Evolutionary conservation across 1,140 invertebrate species (phyloP).

Genomic region (Drosophila willistoni): DNA sequence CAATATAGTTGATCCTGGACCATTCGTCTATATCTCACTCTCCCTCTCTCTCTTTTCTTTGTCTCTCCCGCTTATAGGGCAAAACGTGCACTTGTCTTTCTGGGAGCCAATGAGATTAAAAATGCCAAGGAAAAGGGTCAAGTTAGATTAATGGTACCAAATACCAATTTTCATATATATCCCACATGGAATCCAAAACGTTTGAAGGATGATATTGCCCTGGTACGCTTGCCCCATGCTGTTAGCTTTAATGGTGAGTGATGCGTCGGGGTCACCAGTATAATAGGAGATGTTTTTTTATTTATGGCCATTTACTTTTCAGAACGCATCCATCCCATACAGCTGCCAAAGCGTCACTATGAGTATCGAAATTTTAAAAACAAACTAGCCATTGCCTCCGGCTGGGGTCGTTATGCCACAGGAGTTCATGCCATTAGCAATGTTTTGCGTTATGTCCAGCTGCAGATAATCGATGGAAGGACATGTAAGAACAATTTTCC

Average conservation of each 20-base stretch:
- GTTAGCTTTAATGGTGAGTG: slow-evolving; percentile 84
- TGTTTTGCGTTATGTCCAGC: slow-evolving; percentile 83
- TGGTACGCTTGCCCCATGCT: slow-evolving; percentile 84
- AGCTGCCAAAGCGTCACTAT: slow-evolving; percentile 82
- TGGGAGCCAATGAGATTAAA: slow-evolving; percentile 84
- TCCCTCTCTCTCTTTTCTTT: no score
- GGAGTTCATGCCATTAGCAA: slow-evolving; percentile 80
- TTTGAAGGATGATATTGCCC: slow-evolving; percentile 85
- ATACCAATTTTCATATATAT: slow-evolving; percentile 83
- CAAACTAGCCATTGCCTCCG: slow-evolving; percentile 82
- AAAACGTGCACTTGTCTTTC: slow-evolving; percentile 77
- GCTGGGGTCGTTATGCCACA: slow-evolving; percentile 84
- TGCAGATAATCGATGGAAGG: slow-evolving; percentile 84
- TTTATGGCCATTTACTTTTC: slow-evolving; percentile 33
- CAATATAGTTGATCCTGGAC: neutral
- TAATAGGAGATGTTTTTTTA: no score
- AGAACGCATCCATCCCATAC: slow-evolving; percentile 84
- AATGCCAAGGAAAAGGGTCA: slow-evolving; percentile 81
- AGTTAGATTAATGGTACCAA: slow-evolving; percentile 76
- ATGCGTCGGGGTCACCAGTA: neutral
- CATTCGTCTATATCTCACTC: no score
- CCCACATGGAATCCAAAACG: slow-evolving; percentile 83
- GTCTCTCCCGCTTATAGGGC: slow-evolving; percentile 48
- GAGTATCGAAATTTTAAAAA: slow-evolving; percentile 81
- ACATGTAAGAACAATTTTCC: slow-evolving; percentile 85